Base-by-base conservation (phyloP, 2,888 invertebrate genomes). In the Thera britannica region DNA sequence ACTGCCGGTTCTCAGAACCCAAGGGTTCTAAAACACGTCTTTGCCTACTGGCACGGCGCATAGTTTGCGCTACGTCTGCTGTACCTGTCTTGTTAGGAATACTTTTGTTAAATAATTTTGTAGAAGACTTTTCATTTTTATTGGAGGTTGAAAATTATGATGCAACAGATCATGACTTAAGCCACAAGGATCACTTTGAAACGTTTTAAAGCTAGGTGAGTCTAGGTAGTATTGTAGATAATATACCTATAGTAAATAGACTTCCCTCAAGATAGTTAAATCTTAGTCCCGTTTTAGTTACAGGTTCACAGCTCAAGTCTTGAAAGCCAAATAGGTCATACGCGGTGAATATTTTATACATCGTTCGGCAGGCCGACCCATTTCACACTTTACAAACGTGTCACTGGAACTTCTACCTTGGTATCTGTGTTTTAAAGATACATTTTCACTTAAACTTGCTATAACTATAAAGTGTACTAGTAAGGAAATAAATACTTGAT, bases 331-430 rank as follows among this genome's bases (percentile, higher is more conserved):
- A 44, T 44, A 23, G 38, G 12, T 57, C 57, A 23, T 23, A 1
- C 3, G 35, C 11, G 35, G 9, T 61, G 54, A 61, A 61, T 61
- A 61, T 61, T 54, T 61, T 46, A 61, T n/a, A 61, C 34, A 6
- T 34, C 61, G 35, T 46, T 35, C 46, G n/a, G 54, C 12, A 54
- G 54, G 35, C 9, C 48, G 58, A 8, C 61, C 34, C 34, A 61
- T 54, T 55, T 61, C 61, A n/a, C 61, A 52, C 61, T 44, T 44
- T 35, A 12, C 54, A 61, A 61, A 44, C 54, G 3, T 54, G 46
- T 35, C 46, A 35, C 44, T 44, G 52, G 3, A 61, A 61, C n/a
- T 8, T 61, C n/a, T n/a, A 61, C 41, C 38, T 44, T 3, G 23
- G 7, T 1, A 0, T 6, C 52, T 11, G 6, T 9, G 2, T 2